Conservation (phyloP, 2,888 invertebrate genomes). For the Leistus spinibarbis region DNA sequence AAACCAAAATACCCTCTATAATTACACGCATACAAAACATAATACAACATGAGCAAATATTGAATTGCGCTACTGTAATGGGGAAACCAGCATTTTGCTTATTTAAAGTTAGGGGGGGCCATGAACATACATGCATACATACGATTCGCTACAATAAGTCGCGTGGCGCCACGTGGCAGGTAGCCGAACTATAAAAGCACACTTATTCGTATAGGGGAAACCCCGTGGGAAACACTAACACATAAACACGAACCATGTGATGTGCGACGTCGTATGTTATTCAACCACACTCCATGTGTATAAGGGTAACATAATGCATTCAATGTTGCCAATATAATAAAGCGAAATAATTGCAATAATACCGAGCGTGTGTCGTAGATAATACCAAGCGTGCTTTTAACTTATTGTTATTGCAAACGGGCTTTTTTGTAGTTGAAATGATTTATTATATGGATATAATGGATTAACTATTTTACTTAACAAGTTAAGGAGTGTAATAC, state of each 20-base stretch:
- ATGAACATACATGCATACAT: too few species aligned
- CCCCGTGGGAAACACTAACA: constrained; percentile 11
- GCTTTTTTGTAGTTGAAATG: background rate
- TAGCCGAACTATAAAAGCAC: background rate
- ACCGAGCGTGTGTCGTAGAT: background rate
- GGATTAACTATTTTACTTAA: background rate
- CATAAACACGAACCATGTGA: background rate
- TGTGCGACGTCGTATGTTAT: background rate
- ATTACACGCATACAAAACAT: background rate
- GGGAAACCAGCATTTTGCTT: background rate
- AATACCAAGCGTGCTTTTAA: background rate
- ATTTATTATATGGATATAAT: background rate
- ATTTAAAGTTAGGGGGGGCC: constrained; percentile 1
- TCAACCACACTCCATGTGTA: background rate
- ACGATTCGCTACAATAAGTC: background rate
- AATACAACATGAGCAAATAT: background rate
- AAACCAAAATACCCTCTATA: background rate
- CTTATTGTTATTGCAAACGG: background rate
- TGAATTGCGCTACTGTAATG: background rate
- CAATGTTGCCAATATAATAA: background rate
- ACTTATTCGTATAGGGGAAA: background rate
- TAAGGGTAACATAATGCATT: background rate
- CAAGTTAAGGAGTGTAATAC: background rate
- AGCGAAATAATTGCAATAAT: background rate
- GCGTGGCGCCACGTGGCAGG: constrained; percentile 21